Conservation (phyloP, 2,888 invertebrate genomes). For the Cephus runcator region DNA sequence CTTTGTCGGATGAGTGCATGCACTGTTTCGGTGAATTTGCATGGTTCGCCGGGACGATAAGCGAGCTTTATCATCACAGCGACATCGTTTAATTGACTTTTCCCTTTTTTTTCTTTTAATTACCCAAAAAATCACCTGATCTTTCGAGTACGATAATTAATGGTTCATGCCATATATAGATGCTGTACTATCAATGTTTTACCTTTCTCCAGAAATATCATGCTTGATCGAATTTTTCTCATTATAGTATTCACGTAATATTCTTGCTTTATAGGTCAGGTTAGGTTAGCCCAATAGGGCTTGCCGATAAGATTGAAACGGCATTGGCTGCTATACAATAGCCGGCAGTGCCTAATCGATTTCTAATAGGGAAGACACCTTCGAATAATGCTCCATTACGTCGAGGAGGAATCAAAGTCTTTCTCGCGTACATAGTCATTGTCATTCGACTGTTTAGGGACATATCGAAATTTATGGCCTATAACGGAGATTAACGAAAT, state of each 20-base stretch:
- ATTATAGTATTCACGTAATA: background rate
- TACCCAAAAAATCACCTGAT: background rate
- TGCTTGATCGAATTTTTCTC: background rate
- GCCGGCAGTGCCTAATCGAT: background rate
- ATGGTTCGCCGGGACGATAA: background rate
- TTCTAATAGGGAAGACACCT: constrained; percentile 6
- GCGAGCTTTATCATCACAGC: background rate
- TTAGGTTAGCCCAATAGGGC: background rate
- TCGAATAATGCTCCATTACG: constrained; percentile 22
- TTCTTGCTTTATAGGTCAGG: background rate
- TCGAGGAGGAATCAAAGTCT: constrained; percentile 3
- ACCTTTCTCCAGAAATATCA: background rate
- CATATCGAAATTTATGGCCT: constrained; percentile 25
- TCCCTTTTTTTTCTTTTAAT: background rate
- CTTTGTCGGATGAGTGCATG: background rate
- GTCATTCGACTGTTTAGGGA: constrained; percentile 4
- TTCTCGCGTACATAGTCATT: background rate
- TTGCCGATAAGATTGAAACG: background rate
- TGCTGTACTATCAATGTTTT: background rate
- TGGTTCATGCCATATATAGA: background rate
- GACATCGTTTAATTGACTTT: background rate
- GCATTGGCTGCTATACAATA: background rate
- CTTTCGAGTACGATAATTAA: background rate
- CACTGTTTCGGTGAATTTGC: background rate
- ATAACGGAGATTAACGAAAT: constrained; percentile 31